Conservation (phyloP, 2,888 invertebrate genomes). For the Esperia sulphurella region DNA sequence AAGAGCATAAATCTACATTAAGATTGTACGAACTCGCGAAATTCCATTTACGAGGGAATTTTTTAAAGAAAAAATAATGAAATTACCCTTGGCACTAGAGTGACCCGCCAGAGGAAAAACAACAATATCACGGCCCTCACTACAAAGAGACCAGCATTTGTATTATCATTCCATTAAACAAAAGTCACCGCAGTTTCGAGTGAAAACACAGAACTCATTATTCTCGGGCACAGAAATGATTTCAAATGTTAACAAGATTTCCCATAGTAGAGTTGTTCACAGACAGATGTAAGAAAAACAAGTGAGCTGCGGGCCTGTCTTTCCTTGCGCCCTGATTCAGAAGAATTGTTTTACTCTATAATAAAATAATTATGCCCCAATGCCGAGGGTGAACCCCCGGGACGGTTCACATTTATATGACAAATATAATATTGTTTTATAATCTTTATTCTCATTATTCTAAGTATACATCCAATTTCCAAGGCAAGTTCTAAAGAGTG, state of each 20-base stretch:
- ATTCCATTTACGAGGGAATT: slow-evolving; percentile 57
- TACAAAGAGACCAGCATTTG: slow-evolving; percentile 74
- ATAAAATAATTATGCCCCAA: slow-evolving; percentile 23
- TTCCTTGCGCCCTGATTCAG: slow-evolving; percentile 41
- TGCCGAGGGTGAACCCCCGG: slow-evolving; percentile 13
- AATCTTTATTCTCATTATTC: slow-evolving; percentile 28
- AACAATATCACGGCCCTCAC: slow-evolving; percentile 69
- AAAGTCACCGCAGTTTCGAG: slow-evolving; percentile 77
- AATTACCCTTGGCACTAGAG: slow-evolving; percentile 72
- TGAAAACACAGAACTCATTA: slow-evolving; percentile 77
- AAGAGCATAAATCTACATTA: slow-evolving; percentile 54
- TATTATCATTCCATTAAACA: slow-evolving; percentile 80
- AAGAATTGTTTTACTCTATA: slow-evolving; percentile 45
- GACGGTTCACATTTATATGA: slow-evolving; percentile 17
- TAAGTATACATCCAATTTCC: slow-evolving; percentile 22
- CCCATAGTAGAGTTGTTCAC: slow-evolving; percentile 73
- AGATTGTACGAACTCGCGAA: slow-evolving; percentile 43
- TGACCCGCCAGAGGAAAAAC: slow-evolving; percentile 71
- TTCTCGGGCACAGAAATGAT: slow-evolving; percentile 72
- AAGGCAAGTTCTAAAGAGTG: slow-evolving; percentile 14
- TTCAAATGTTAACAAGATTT: slow-evolving; percentile 78
- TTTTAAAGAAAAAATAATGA: slow-evolving; percentile 61
- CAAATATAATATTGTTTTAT: slow-evolving; percentile 40
- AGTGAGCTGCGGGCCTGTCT: slow-evolving; percentile 40
- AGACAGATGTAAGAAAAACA: slow-evolving; percentile 76